Conservation (phyloP, 2,797 vertebrate genomes). For the Micropoecilia bifurca region DNA sequence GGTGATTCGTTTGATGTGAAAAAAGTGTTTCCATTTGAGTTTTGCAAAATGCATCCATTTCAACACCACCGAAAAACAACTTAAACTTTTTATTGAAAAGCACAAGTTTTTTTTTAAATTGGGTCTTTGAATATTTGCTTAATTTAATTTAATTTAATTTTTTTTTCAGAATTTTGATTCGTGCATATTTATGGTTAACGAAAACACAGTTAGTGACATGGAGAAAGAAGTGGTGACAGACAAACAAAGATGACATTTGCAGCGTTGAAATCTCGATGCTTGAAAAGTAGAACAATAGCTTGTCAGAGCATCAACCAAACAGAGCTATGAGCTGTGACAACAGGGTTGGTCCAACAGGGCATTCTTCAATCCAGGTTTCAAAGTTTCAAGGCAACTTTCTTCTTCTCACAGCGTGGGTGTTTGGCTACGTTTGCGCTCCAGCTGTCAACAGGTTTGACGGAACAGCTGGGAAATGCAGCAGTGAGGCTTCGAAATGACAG, state of each 20-base stretch:
- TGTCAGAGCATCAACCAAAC: constrained; percentile 1
- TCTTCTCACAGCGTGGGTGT: not conserved
- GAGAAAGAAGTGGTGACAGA: not conserved
- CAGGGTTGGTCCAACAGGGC: not conserved
- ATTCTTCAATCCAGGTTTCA: not conserved
- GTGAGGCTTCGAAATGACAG: constrained; percentile 20
- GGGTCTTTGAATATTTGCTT: too few species aligned
- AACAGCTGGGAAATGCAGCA: constrained; percentile 18
- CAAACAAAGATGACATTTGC: not conserved
- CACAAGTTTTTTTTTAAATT: too few species aligned
- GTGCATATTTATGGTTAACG: too few species aligned
- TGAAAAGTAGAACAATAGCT: not conserved
- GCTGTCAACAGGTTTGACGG: constrained; percentile 33
- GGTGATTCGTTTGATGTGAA: too few species aligned
- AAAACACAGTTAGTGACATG: not conserved
- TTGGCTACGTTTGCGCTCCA: constrained; percentile 9
- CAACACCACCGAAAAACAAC: too few species aligned
- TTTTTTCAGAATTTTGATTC: too few species aligned
- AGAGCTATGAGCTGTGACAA: not conserved
- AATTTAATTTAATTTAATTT: too few species aligned
- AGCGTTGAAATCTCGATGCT: not conserved
- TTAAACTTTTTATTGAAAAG: too few species aligned
- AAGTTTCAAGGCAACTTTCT: not conserved
- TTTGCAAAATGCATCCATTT: too few species aligned
- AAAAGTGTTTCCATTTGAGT: too few species aligned